These are phyloP conservation scores for Pseudopipra pipra DNA, from an alignment of 2,113 vertebrate species.

Conservation along the genomic window DNA sequence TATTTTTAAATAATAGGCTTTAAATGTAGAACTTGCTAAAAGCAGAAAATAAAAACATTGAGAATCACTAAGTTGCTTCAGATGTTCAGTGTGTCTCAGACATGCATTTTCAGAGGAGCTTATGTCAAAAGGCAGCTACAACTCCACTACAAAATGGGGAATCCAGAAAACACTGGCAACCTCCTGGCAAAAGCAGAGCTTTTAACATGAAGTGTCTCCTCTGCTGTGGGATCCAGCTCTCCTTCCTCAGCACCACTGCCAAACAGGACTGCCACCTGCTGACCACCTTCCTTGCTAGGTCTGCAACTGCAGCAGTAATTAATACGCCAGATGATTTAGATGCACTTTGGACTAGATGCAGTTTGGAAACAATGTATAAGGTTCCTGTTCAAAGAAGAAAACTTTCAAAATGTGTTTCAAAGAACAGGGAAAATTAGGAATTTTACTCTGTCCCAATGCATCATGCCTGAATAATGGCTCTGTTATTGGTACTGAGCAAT, in stretches of 20 bases:
- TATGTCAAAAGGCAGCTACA: neutral
- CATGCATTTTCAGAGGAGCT: neutral
- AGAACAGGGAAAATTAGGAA: neutral
- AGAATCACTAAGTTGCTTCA: neutral
- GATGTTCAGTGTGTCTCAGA: neutral
- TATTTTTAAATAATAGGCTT: neutral
- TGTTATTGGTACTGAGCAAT: neutral
- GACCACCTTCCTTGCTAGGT: neutral
- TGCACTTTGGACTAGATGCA: neutral
- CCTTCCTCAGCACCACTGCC: neutral
- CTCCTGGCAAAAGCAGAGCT: neutral
- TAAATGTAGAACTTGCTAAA: neutral
- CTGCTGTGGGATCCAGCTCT: neutral
- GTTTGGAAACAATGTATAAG: neutral
- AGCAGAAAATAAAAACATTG: neutral
- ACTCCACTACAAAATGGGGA: neutral
- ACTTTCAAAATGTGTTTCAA: neutral
- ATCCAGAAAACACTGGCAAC: neutral
- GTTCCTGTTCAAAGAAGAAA: neutral
- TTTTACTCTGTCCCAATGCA: neutral
- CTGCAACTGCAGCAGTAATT: neutral
- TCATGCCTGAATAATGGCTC: neutral
- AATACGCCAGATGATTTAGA: neutral
- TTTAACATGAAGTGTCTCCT: neutral
- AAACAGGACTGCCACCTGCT: neutral